Evolutionary conservation across 2,797 vertebrate species (phyloP).

Genomic region (Phalanger gymnotis): DNA sequence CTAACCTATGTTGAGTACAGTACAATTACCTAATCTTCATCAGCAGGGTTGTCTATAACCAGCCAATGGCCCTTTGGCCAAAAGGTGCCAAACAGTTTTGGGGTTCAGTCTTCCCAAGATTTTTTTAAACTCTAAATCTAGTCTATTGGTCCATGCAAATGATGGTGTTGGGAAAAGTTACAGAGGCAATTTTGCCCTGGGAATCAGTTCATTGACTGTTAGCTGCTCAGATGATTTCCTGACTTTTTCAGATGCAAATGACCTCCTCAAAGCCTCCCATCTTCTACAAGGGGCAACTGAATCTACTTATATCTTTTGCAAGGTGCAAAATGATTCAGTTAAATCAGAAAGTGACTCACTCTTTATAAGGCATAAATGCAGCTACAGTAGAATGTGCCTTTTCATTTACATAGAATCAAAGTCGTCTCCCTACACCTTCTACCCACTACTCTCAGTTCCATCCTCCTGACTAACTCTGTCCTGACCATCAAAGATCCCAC

Average conservation of each 20-base stretch:
- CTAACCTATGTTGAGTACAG: background rate
- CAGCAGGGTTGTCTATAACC: background rate
- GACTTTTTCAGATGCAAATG: background rate
- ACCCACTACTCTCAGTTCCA: background rate
- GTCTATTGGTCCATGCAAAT: background rate
- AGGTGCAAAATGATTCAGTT: background rate
- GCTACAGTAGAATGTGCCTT: background rate
- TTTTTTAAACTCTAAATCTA: background rate
- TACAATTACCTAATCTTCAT: background rate
- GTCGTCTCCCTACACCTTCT: background rate
- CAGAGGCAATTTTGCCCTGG: background rate
- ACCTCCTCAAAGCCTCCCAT: background rate
- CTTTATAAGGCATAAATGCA: background rate
- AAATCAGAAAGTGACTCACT: background rate
- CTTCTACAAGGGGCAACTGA: background rate
- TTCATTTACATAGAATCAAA: background rate
- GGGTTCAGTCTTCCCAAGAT: background rate
- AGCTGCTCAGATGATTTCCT: background rate
- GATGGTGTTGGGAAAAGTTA: background rate
- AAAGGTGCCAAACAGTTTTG: background rate
- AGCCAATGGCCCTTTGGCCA: background rate
- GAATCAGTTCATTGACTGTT: background rate
- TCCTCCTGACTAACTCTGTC: background rate
- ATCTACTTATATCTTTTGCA: background rate
- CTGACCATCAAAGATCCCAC: background rate